Evolutionary conservation across 1,140 invertebrate species (phyloP), one percentile per base, ranked within the genome.

Genomic region (Wasmannia auropunctata): DNA sequence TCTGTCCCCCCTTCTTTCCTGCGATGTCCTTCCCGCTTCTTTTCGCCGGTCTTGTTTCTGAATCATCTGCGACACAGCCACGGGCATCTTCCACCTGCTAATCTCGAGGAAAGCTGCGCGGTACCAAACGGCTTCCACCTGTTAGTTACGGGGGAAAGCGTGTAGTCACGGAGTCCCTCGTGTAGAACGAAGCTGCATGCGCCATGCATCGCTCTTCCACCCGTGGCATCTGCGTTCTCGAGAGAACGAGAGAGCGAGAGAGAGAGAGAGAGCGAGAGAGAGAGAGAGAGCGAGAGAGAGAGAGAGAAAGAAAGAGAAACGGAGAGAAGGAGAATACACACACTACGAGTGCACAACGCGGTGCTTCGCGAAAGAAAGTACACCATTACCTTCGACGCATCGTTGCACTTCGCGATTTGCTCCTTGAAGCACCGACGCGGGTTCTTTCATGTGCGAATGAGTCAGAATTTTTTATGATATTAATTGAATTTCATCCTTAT

Each of bases 61-160:
- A 86, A 81, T 89, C 85, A 89, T 86, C 83, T 69, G 60, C 87
- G 87, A 62, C 69, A 81, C 46, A 54, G 51, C 63, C 49, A 58
- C 67, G 79, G n/a, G 76, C 67, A 86, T 86, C 85, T 65, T 89
- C 72, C 88, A 89, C 85, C 85, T 89, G 87, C 77, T 89, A 90
- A 90, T 90, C 88, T 83, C 69, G 56, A 86, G 85, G 85, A 90
- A 90, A 90, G 87, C 87, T 87, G 88, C 72, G 74, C 76, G 75
- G 74, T 88, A 86, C 49, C 62, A 31, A 88, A 46, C 72, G 87
- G 51, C 88, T 90, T 89, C 87, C 88, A 89, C 87, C 87, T 89
- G 88, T 89, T 89, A 89, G 88, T 86, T 88, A 84, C 34, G 63
- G 85, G 54, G 85, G 87, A 90, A 90, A 90, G 88, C 87, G 87